Percentiles rank a stretch among this genome's conserved stretches.
phyloP scores from a whole-genome alignment of 2,113 vertebrate genomes.

The Pica pica region DNA sequence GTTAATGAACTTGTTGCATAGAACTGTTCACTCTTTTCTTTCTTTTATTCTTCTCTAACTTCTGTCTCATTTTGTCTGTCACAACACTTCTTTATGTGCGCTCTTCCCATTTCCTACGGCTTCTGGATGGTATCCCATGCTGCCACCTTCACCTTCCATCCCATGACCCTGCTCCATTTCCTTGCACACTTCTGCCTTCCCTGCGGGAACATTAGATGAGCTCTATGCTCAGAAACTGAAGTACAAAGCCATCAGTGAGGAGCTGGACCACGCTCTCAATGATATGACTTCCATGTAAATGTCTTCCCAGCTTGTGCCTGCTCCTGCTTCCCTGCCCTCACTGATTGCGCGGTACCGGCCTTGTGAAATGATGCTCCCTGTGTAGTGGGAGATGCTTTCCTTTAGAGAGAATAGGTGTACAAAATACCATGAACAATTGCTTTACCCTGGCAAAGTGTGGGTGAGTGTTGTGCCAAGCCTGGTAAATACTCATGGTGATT shows the following conservation, averaged over 20 bases:
- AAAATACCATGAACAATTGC: conserved; percentile 52
- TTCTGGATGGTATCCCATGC: conserved; percentile 54
- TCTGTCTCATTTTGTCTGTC: conserved; percentile 50
- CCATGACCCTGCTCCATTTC: conserved; percentile 43
- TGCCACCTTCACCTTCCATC: conserved; percentile 44
- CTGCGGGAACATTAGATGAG: conserved; percentile 83
- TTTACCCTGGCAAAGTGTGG: conserved; percentile 34
- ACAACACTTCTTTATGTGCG: conserved; percentile 31
- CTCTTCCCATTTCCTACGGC: conserved; percentile 56
- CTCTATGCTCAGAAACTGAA: conserved; percentile 99
- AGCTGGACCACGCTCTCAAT: conserved; percentile 99
- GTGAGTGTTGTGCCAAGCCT: conserved; percentile 39
- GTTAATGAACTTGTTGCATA: neutral
- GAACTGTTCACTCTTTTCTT: neutral
- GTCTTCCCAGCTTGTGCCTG: conserved; percentile 55
- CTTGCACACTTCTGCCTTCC: conserved; percentile 63
- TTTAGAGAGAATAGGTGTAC: neutral
- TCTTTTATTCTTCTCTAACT: conserved; percentile 9
- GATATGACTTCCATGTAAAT: conserved; percentile 99
- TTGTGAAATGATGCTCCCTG: conserved; percentile 21
- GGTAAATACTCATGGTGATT: conserved; percentile 56
- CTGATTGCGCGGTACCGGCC: neutral
- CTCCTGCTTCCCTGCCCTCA: conserved; percentile 41
- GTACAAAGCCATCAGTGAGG: conserved; percentile 99
- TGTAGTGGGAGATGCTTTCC: neutral